These are phyloP conservation scores for Macropus fuliginosus DNA, from an alignment of 2,797 vertebrate species.

Conservation along the genomic window DNA sequence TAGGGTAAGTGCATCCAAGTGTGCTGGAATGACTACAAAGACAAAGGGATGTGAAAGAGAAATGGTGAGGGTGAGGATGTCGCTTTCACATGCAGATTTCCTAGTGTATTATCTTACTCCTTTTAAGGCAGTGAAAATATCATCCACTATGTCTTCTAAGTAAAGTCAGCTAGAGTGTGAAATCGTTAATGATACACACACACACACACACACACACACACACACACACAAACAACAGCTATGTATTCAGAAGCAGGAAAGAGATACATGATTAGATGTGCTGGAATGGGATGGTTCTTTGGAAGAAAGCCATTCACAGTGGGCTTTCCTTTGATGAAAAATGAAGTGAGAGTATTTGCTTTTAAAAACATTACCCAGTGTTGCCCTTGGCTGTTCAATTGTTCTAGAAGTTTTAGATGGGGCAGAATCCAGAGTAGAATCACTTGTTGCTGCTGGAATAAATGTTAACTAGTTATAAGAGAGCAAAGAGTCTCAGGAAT, in stretches of 20 bases:
- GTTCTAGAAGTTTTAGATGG: slow-evolving; percentile 85
- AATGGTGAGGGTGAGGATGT: slow-evolving; percentile 32
- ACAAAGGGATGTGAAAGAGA: slow-evolving; percentile 24
- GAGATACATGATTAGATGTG: slow-evolving; percentile 70
- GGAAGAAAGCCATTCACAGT: slow-evolving; percentile 78
- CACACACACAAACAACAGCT: background rate
- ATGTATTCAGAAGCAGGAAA: slow-evolving; percentile 58
- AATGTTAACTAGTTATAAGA: slow-evolving; percentile 84
- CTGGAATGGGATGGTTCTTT: slow-evolving; percentile 75
- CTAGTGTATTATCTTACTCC: slow-evolving; percentile 64
- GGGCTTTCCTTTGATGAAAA: slow-evolving; percentile 75
- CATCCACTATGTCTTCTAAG: slow-evolving; percentile 57
- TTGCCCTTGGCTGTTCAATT: slow-evolving; percentile 87
- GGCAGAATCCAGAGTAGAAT: slow-evolving; percentile 85
- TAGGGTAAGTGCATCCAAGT: background rate
- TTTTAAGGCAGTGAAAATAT: slow-evolving; percentile 57
- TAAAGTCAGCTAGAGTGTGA: slow-evolving; percentile 42
- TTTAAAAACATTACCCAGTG: slow-evolving; percentile 87
- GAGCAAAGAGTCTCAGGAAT: slow-evolving; percentile 71
- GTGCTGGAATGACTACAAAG: slow-evolving; percentile 25
- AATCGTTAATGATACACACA: slow-evolving; percentile 6
- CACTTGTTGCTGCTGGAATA: slow-evolving; percentile 87
- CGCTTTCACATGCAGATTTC: slow-evolving; percentile 75
- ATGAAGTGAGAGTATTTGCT: slow-evolving; percentile 75
- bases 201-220: too few relatives aligned